Percentiles rank a stretch among this genome's conserved stretches.
Conservation (phyloP, 2,888 invertebrate species). For the Tipula unca region DNA sequence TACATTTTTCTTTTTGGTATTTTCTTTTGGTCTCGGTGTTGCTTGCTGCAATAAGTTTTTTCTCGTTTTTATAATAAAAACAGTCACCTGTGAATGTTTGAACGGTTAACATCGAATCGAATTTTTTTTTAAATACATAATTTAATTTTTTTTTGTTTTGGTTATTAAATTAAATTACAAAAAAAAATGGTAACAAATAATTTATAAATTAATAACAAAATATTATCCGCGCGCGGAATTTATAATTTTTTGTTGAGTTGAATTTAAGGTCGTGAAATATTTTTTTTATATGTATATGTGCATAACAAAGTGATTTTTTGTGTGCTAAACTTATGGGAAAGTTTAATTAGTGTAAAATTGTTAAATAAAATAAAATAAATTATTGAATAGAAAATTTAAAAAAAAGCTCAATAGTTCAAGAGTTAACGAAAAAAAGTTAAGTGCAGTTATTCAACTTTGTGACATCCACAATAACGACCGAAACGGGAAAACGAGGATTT, state of each 20-base stretch:
- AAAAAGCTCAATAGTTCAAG: not conserved
- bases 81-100: constrained; percentile 27
- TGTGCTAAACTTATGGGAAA: not conserved
- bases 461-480: not conserved
- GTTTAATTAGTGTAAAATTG: not conserved
- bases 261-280: not conserved
- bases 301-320: not conserved
- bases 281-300: not conserved
- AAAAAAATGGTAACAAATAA: not conserved
- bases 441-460: not conserved
- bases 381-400: not conserved
- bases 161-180: not conserved
- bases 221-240: not conserved
- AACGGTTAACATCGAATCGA: constrained; percentile 24
- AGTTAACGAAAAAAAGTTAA: not conserved
- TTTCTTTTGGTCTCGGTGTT: constrained; percentile 20
- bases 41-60: constrained; percentile 20
- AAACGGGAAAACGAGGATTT: not conserved
- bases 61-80: constrained; percentile 18
- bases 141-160: not conserved
- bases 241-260: not conserved
- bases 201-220: not conserved
- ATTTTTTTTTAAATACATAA: not conserved
- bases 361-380: not conserved
- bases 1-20: constrained; percentile 2